Percentiles rank a stretch among this genome's conserved stretches.
phyloP scores from a whole-genome alignment of 2,113 vertebrate species.

The Eolophus roseicapilla region DNA sequence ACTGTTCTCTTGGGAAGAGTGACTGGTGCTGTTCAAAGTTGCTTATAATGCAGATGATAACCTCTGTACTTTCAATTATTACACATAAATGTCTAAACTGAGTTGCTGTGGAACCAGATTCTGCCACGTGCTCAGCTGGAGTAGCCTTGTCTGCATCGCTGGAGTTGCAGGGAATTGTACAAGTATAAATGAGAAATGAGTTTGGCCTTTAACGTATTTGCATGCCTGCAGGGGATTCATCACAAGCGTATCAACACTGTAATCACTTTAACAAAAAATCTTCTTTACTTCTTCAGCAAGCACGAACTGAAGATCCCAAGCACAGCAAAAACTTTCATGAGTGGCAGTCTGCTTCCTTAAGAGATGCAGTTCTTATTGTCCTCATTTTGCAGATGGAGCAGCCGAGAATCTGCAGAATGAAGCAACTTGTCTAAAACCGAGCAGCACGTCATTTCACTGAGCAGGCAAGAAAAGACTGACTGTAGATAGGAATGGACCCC shows the following conservation, averaged over 20 bases:
- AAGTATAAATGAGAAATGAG: neutral
- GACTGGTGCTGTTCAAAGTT: neutral
- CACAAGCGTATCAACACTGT: neutral
- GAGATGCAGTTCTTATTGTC: neutral
- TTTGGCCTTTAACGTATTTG: neutral
- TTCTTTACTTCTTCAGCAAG: neutral
- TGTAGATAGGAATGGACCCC: neutral
- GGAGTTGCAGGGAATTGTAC: neutral
- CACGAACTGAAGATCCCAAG: neutral
- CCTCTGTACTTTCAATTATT: neutral
- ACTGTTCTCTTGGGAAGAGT: neutral
- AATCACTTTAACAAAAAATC: slow-evolving; percentile 1
- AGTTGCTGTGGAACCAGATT: neutral
- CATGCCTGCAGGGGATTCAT: neutral
- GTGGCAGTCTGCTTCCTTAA: neutral
- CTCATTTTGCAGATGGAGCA: slow-evolving; percentile 30
- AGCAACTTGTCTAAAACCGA: slow-evolving; percentile 1
- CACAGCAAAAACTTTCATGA: slow-evolving; percentile 12
- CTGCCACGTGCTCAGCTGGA: neutral
- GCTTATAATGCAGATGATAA: neutral
- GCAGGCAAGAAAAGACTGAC: neutral
- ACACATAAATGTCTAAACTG: neutral
- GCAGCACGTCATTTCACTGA: neutral
- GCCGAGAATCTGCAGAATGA: slow-evolving; percentile 15
- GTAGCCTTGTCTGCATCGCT: neutral